Evolutionary conservation across 1,140 invertebrate species (phyloP), one percentile per base, ranked within the genome.

Genomic region (Akabosia matsudoensis): DNA sequence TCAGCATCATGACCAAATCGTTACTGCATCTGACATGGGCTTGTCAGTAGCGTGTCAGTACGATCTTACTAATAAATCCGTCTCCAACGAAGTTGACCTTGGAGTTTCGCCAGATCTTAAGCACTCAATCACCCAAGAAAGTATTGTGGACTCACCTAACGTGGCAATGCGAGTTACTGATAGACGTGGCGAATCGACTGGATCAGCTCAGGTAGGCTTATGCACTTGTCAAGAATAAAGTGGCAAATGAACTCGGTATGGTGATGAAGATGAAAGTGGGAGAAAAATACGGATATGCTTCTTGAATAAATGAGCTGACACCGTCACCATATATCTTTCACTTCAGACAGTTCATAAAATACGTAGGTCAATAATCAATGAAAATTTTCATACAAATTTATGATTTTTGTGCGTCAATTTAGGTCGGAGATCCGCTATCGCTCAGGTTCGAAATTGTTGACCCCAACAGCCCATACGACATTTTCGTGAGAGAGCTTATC

Each of bases 1-100:
- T 82, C 94, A 97, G 84, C 94, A 97, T 85, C 95, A 97, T 85
- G 94, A 97, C 83, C 95, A 93, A 78, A 96, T 97, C 80, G 94
- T 97, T 61, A 97, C 95, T 52, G 95, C 93, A 56, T 94, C 93
- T 4, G 95, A 97, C 88, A 88, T 97, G 81, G 95, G 94, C 1
- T 87, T 97, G 30, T 93, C 93, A 2, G 92, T 97, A 31, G 94
- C 94, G 77, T 97, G 95, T 84, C 94, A 96, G 83, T 97, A 96
- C 84, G 94, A 97, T 84, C 88, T 97, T 52, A 93, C 92, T 75
- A 97, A 97, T 85, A 95, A 95, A 85, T 95, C 93, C 31, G 93
- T 97, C 7, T 92, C 93, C 13, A 96, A 97, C 85, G 93, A 94
- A 84, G 92, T 95, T 13, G 93, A 95, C 84, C 88, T 95, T 54